Conservation (phyloP, 2,113 vertebrate genomes). For the Ailurus styani region DNA sequence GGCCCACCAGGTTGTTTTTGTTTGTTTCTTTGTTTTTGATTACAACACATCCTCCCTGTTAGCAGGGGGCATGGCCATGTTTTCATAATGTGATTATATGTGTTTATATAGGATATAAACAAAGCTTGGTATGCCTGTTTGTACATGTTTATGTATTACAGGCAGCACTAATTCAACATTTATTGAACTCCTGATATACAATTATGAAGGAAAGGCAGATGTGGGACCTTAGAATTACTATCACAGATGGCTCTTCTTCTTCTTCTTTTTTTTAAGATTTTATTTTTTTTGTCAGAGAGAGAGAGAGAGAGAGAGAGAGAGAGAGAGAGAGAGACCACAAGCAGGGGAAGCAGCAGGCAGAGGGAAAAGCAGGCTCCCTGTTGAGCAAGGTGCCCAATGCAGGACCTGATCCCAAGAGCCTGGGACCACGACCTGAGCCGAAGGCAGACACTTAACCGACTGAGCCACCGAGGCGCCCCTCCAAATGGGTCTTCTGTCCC, state of each 20-base stretch:
- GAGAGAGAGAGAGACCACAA: not conserved
- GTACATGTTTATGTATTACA: not conserved
- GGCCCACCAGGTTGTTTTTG: not conserved
- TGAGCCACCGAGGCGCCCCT: not conserved
- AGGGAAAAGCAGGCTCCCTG: not conserved
- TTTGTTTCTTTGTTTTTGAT: not conserved
- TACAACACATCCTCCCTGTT: not conserved
- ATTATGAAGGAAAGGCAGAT: not conserved
- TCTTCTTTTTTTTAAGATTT: not conserved
- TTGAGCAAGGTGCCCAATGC: not conserved
- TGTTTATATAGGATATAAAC: not conserved
- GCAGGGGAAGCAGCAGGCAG: not conserved
- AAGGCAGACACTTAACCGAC: not conserved
- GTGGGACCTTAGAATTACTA: not conserved
- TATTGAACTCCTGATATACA: not conserved
- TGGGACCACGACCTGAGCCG: not conserved
- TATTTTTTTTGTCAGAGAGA: not conserved
- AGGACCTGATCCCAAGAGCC: not conserved
- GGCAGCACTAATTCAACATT: not conserved
- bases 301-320: too few relatives aligned
- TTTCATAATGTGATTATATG: not conserved
- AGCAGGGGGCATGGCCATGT: not conserved
- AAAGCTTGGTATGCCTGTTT: not conserved
- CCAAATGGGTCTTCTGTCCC: not conserved
- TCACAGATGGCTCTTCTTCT: not conserved